These are phyloP conservation scores for Luffia ferchaultella DNA, from an alignment of 2,888 invertebrate genomes.

Conservation along the genomic window DNA sequence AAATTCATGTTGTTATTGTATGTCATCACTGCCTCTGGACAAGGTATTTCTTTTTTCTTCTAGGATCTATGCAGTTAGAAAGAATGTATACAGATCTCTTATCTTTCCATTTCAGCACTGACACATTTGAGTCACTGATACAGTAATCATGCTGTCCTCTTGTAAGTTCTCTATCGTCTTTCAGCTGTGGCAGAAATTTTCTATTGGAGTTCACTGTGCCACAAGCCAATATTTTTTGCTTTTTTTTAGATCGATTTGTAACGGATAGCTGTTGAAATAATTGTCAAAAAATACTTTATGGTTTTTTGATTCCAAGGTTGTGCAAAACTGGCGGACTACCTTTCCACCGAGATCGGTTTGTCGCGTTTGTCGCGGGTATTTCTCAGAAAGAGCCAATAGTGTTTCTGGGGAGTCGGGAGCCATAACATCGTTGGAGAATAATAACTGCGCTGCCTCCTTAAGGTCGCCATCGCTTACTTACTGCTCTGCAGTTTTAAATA, in stretches of 20 bases:
- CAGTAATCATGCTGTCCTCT: constrained; percentile 6
- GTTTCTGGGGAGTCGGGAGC: no score
- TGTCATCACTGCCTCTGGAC: constrained; percentile 13
- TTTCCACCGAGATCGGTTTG: background rate
- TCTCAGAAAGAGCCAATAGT: no score
- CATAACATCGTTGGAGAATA: no score
- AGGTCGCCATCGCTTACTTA: no score
- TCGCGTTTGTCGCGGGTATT: no score
- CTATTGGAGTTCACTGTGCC: background rate
- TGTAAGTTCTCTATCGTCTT: background rate
- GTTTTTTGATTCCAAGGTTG: background rate
- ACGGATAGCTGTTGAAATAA: background rate
- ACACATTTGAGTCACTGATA: constrained; percentile 8
- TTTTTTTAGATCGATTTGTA: background rate
- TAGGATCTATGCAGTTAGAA: constrained; percentile 13
- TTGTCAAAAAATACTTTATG: background rate
- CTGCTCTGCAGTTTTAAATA: no score
- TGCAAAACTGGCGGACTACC: background rate
- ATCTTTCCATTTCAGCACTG: constrained; percentile 13
- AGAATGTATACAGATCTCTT: constrained; percentile 12
- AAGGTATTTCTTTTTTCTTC: constrained; percentile 10
- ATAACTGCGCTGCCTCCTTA: no score
- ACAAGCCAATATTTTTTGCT: background rate
- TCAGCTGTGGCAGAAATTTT: background rate
- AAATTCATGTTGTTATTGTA: constrained; percentile 15